Evolutionary conservation across 2,797 vertebrate genomes (phyloP), one percentile per base, ranked within the genome.

Genomic region (Threskiornis aethiopicus): DNA sequence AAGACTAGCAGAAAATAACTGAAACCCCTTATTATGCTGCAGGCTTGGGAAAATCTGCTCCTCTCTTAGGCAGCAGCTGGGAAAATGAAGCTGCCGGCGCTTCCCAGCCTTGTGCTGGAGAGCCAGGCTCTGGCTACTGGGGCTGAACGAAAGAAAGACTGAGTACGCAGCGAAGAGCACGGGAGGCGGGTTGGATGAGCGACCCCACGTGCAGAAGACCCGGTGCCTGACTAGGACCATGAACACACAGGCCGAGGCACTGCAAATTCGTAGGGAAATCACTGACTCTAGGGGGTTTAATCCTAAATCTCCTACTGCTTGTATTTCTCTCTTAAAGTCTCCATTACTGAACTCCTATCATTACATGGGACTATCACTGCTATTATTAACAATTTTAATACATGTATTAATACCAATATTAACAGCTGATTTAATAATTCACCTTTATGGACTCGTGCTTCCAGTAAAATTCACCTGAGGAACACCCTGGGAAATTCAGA

Each of bases 41-140:
- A 57, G 92, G 90, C 86, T 92, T 89, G 82, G 49, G 94, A 95
- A 95, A 96, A 94, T 78, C 93, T 84, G 87, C 72, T 95, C 41
- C 86, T 61, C 61, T 79, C 47, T 64, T 33, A 42, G 47, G 84
- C 93, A 93, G 83, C 94, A 96, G 96, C 93, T 96, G 90, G 71
- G 88, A 96, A 81, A 96, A 87, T 28, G 52, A 84, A 94, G 88
- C 85, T 84, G 85, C 64, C 3, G 1, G 46, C 5, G 1, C 77
- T 90, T 94, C 71, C 59, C 78, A 92, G 70, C 25, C 78, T 41
- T 41, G 67, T 77, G 26, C 44, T 87, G 31, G 59, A 55, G 44
- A 80, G 55, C 62, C 3, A 25, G 39, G 73, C 79, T 87, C 54
- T 0, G 1, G 65, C 83, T 77, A 82, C 77, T 70, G 80, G 78